phyloP scores from a whole-genome alignment of 2,888 invertebrate genomes.

The Leptopterna dolabrata region DNA sequence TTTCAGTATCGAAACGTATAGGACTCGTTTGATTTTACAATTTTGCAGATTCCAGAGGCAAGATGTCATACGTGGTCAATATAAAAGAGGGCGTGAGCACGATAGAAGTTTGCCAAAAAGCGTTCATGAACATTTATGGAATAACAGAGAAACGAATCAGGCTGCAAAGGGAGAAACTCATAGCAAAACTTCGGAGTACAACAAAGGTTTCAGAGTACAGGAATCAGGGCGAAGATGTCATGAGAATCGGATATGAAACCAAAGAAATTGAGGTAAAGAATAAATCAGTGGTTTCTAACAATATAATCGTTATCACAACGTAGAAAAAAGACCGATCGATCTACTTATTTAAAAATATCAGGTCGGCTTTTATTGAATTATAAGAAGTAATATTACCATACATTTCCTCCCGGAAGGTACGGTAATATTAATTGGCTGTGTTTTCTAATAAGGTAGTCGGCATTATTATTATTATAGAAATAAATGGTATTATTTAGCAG shows the following conservation, averaged over 20 bases:
- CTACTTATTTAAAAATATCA: too few species aligned
- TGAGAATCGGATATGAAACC: conserved; percentile 15
- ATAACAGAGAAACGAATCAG: conserved; percentile 71
- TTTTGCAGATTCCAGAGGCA: conserved; percentile 60
- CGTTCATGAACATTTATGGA: conserved; percentile 71
- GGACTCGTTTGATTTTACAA: neutral
- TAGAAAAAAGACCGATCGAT: too few species aligned
- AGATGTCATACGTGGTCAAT: conserved; percentile 54
- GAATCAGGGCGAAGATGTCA: neutral
- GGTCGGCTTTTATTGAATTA: too few species aligned
- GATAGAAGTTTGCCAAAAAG: conserved; percentile 71
- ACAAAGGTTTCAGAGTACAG: neutral
- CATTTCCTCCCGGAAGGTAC: too few species aligned
- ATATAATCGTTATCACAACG: too few species aligned
- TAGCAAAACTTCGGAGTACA: conserved; percentile 64
- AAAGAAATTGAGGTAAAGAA: conserved; percentile 36
- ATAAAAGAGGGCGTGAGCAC: conserved; percentile 59
- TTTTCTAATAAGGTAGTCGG: too few species aligned
- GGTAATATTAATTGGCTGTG: too few species aligned
- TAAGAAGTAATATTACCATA: too few species aligned
- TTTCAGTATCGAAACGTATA: neutral
- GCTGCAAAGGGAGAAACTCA: conserved; percentile 69
- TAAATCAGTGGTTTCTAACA: too few species aligned
- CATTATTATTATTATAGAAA: too few species aligned
- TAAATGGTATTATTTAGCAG: too few species aligned